Evolutionary conservation across 2,113 vertebrate species (phyloP), one percentile per base, ranked within the genome.

Genomic region (Bos indicus): DNA sequence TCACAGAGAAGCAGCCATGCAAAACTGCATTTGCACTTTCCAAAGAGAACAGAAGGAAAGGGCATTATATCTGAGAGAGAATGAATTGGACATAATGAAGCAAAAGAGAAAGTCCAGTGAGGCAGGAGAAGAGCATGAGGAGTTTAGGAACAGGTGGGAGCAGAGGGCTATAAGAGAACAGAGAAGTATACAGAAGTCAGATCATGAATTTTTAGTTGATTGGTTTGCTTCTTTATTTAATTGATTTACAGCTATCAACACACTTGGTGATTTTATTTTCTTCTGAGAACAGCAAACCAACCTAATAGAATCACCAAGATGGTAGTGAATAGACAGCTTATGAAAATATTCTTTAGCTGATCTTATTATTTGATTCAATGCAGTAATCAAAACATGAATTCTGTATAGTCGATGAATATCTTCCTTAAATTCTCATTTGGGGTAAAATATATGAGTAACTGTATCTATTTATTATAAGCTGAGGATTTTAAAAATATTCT

Each of bases 341-440:
- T 77, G 43, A 64, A 43, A 89, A 52, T 36, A 77, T 36, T 0
- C 5, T 56, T 60, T 64, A 84, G 2, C 0, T 78, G 52, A 83
- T 52, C 17, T 11, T 62, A 21, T 17, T 40, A 7, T 60, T 90
- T 97, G 14, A 43, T 54, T 90, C 13, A 57, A 17, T 43, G 13
- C 82, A 94, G 82, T 74, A 94, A 52, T 77, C 62, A 92, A 89
- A 88, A 84, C 0, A 78, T 82, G 21, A 90, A 74, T 86, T 4
- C 10, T 52, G 12, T 51, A 19, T 36, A 83, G 21, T 52, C 54
- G 17, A 77, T 80, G 51, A 52, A 67, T n/a, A 28, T 26, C 0
- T 85, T 94, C 12, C 21, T 84, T 64, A 97, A 91, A 90, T 97
- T 96, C 71, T 94, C 52, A 52, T 14, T 93, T 96, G 57, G 1